Evolutionary conservation across 2,797 vertebrate genomes (phyloP), one percentile per base, ranked within the genome.

Genomic region (Galaxias olidus): DNA sequence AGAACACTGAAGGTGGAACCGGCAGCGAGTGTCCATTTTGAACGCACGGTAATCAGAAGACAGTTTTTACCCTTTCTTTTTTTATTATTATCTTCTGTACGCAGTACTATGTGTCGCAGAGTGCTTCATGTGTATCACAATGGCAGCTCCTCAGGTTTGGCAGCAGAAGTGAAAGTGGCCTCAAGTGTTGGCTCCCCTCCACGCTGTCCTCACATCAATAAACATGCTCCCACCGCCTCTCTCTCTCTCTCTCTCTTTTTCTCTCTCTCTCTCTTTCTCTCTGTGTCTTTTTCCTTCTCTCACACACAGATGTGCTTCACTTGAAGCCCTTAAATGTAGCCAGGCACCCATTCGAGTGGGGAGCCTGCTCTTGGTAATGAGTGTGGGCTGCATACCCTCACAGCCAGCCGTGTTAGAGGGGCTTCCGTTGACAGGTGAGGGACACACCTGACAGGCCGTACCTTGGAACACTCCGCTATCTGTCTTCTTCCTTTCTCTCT

Each of bases 211-310:
- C 46, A 47, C 59, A 47, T 61, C 59, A 55, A 40, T 40, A 14
- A 55, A 8, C 30, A 30, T 30, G 46, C 59, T 61, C 19, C 15
- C 50, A 52, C 50, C 10, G 17, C 49, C 19, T 61, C 58, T 14
- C 10, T 66, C 61, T 18, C 64, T 58, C 65, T 14, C 9, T 4
- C 12, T 18, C n/a, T 14, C 30, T 3, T 43, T 8, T 6, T 4
- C 12, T 53, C 9, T 62, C 50, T 17, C 0, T 42, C 62, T 61
- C 69, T 73, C 73, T 72, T 63, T 76, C 76, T 76, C 71, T 61
- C 58, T 74, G 82, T 77, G 59, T 83, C 83, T 84, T 75, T 81
- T 83, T 84, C 84, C 81, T 76, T 62, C 81, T 76, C 83, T 88
- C 65, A 71, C 72, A 53, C 48, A 55, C 76, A 9, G 71, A 75